Evolutionary conservation across 2,888 invertebrate genomes (phyloP).

Genomic region (Crepidodera aurea): DNA sequence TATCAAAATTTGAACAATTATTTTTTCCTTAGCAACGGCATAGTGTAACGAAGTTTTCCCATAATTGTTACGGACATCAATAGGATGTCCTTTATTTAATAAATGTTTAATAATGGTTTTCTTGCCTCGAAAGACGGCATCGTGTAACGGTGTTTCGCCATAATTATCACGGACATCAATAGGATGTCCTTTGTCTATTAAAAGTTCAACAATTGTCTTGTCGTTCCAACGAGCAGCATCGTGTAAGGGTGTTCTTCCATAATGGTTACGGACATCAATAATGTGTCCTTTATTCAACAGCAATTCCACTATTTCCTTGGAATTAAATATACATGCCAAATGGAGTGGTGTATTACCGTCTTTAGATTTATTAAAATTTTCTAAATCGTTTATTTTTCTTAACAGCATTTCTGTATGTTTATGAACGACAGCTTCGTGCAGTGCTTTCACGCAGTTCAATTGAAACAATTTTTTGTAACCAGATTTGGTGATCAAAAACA

Average conservation of each 20-base stretch:
- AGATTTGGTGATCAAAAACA: neutral
- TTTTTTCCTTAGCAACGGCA: too few species aligned
- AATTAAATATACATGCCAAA: neutral
- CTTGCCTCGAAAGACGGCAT: too few species aligned
- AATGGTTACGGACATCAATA: neutral
- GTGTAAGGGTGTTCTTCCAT: neutral
- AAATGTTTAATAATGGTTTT: too few species aligned
- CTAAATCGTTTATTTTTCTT: neutral
- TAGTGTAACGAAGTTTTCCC: neutral
- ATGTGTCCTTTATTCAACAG: neutral
- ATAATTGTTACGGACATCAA: neutral
- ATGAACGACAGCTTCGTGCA: too few species aligned
- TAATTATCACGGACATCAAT: neutral
- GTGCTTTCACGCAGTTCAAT: too few species aligned
- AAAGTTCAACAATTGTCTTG: too few species aligned
- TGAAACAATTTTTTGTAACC: neutral
- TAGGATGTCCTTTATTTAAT: neutral
- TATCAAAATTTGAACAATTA: too few species aligned
- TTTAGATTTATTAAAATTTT: neutral
- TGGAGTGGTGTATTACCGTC: neutral
- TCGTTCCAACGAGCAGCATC: too few species aligned
- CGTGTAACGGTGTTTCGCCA: neutral
- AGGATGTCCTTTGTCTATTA: neutral
- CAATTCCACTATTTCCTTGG: neutral
- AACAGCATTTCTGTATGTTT: too few species aligned